Percentiles rank a stretch among this genome's conserved stretches.
Evolutionary conservation across 2,797 vertebrate species (phyloP).

Genomic region (Linurgus olivaceus): DNA sequence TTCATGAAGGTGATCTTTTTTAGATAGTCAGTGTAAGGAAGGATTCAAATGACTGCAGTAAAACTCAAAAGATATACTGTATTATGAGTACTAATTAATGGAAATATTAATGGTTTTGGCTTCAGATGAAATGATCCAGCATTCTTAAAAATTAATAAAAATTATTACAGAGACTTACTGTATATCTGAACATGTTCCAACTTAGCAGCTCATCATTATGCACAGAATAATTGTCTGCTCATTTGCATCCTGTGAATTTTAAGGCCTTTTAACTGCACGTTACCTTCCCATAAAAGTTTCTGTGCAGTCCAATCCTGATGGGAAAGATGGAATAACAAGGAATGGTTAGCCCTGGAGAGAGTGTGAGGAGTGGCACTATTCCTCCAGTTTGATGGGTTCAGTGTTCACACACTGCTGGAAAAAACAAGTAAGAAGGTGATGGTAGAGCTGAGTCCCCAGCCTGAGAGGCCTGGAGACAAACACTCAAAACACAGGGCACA

Average conservation of each 20-base stretch:
- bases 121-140: slow-evolving; percentile 35
- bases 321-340: neutral
- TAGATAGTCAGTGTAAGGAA: neutral
- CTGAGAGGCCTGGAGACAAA: neutral
- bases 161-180: neutral
- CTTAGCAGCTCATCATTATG: slow-evolving; percentile 35
- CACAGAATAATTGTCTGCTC: slow-evolving; percentile 16
- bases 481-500: neutral
- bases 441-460: neutral
- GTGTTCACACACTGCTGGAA: neutral
- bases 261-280: neutral
- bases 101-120: slow-evolving; percentile 38
- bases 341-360: neutral
- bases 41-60: slow-evolving; percentile 10
- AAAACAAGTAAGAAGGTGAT: neutral
- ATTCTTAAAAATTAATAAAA: slow-evolving; percentile 64
- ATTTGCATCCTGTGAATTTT: slow-evolving; percentile 40
- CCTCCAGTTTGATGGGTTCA: neutral
- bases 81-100: slow-evolving; percentile 52
- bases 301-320: neutral
- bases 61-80: slow-evolving; percentile 9
- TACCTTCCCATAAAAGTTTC: neutral
- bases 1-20: slow-evolving; percentile 1
- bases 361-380: neutral
- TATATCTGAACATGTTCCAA: slow-evolving; percentile 38